Conservation (phyloP, 2,113 vertebrate genomes). For the Myrmecophaga tridactyla region DNA sequence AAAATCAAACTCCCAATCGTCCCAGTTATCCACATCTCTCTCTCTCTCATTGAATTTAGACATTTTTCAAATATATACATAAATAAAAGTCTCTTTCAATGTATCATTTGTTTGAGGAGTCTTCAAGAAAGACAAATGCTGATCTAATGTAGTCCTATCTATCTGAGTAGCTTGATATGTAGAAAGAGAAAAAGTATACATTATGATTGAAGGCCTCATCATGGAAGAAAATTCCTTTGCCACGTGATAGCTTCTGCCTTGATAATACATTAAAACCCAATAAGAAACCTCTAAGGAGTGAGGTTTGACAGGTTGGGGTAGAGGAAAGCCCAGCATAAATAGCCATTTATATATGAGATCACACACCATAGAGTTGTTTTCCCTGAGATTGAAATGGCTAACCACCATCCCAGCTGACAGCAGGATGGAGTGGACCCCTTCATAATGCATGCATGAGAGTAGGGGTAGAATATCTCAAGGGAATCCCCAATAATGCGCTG, state of each 20-base stretch:
- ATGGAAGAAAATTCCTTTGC: not conserved
- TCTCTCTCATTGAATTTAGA: not conserved
- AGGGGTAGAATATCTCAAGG: not conserved
- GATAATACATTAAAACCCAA: constrained; percentile 63
- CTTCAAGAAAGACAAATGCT: not conserved
- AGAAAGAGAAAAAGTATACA: not conserved
- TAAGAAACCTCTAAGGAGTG: constrained; percentile 46
- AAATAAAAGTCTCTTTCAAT: not conserved
- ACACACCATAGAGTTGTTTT: constrained; percentile 49
- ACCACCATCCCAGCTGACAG: constrained; percentile 37
- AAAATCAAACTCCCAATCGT: not conserved
- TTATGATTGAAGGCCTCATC: not conserved
- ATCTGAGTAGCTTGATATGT: not conserved
- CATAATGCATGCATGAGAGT: constrained; percentile 26
- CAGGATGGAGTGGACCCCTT: not conserved
- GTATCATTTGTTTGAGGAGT: not conserved
- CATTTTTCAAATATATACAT: not conserved
- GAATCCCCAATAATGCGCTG: constrained; percentile 1
- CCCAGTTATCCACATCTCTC: not conserved
- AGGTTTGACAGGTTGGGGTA: constrained; percentile 28
- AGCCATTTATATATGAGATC: constrained; percentile 63
- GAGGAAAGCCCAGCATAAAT: constrained; percentile 60
- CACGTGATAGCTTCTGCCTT: not conserved
- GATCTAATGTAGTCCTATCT: not conserved
- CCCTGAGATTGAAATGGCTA: constrained; percentile 14